Evolutionary conservation across 1,140 invertebrate genomes (phyloP), one percentile per base, ranked within the genome.

Genomic region (Lucilia sericata): DNA sequence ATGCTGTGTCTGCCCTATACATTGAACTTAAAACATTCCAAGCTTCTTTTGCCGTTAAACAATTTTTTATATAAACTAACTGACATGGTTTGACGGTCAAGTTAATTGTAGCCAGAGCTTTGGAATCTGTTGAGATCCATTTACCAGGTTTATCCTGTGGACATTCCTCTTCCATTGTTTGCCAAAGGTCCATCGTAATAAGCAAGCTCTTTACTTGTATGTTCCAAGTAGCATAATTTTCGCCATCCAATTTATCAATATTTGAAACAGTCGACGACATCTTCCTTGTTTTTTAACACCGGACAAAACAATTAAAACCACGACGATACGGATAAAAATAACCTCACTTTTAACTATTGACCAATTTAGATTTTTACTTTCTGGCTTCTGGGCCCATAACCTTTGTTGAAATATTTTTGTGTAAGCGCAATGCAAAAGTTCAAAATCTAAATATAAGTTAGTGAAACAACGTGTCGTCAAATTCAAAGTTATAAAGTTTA

Each of bases 61-160:
- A 84, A 55, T 78, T 82, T 65, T 84, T 84, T 12, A 84, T 82
- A 30, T 82, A 60, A 30, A 82, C 82, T n/a, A 84, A 49, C 14
- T 84, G 65, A 76, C 70, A 30, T 10, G 84, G 36, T 21, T 84
- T 84, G 36, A 84, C 83, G n/a, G n/a, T 47, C 17, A 84, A 51
- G 13, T 25, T 84, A n/a, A 84, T 84, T 36, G 74, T 82, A 10
- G 74, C 84, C 17, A 82, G 74, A 13, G 84, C 84, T 14, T 84
- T 84, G 13, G 12, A 36, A 25, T 84, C 80, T 5, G 7, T 34
- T 21, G 3, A 21, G 3, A 74, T 42, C 76, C 83, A 84, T 49
- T 76, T 84, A 74, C 14, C 5, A 9, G 49, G 75, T 17, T 65
- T 21, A 14, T 65, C 36, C 12, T 65, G 30, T 5, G 55, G 75